Base-by-base conservation (phyloP, 1,140 invertebrate genomes). In the Wasmannia auropunctata region DNA sequence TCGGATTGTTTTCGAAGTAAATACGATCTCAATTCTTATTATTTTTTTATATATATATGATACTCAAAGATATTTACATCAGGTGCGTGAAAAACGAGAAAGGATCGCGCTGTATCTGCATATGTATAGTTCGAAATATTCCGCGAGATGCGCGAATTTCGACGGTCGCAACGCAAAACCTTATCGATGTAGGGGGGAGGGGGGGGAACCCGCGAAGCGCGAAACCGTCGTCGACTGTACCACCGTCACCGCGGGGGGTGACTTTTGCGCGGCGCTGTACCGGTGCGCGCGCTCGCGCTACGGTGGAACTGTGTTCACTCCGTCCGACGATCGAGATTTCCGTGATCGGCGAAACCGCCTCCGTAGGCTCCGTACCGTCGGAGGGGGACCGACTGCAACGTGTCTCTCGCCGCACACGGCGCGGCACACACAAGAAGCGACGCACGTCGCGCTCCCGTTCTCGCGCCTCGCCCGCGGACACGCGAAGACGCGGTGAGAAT, bases 221-320 rank as follows among this genome's bases (percentile, higher is more conserved):
- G n/a, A n/a, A n/a, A n/a, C n/a, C n/a, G n/a, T n/a, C n/a, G n/a
- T n/a, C n/a, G 80, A 74, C 43, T 89, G 74, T 88, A 88, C 40
- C 7, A 8, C n/a, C 11, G 40, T 51, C n/a, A n/a, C 40, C 43
- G 62, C 5, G 54, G 43, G 10, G 56, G 60, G 28, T 1, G 7
- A 63, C n/a, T 88, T 85, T 87, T 85, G 74, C 31, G 14, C 31
- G 67, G 0, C 49, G 49, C 75, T 85, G 81, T 89, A 89, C 60
- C 87, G 46, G 34, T 43, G 51, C 37, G 65, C 46, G 65, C 8
- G 76, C 3, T 10, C 40, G 4, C 43, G 43, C n/a, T n/a, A n/a
- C n/a, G 19, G 40, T 11, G 37, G 34, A 25, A 7, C 25, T 1
- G 34, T 51, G 25, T 51, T 85, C 37, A 37, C 51, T 37, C 31